A percentile compares a stretch with the other conserved stretches of the same genome.
Evolutionary conservation across 1,140 invertebrate genomes (phyloP).

Genomic region (Scylla paramamosain): DNA sequence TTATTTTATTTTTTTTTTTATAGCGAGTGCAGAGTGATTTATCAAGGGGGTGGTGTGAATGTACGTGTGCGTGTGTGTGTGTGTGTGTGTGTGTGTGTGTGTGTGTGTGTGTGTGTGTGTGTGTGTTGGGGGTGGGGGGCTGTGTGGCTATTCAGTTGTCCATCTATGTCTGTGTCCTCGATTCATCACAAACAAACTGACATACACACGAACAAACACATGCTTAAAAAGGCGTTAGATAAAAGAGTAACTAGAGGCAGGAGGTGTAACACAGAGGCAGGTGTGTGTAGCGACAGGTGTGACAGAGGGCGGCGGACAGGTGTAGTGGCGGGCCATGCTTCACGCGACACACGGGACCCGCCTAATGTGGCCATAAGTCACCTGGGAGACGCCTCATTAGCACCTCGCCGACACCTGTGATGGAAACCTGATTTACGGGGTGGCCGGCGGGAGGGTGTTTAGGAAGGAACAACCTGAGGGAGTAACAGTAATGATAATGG

Average conservation of each 20-base stretch:
- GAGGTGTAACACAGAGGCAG: background rate
- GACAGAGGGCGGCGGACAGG: background rate
- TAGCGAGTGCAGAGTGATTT: background rate
- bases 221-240: background rate
- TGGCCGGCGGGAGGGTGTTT: no score
- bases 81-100: no score
- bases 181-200: background rate
- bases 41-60: no score
- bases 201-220: background rate
- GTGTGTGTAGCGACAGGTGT: background rate
- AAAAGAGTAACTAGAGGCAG: background rate
- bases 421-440: no score
- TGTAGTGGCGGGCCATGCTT: background rate
- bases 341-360: background rate
- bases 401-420: background rate
- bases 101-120: no score
- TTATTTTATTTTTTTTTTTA: background rate
- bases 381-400: background rate
- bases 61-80: no score
- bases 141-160: no score
- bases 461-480: no score
- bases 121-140: no score
- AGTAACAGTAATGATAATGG: no score
- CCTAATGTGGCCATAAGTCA: constrained; percentile 12
- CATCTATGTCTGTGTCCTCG: no score